A percentile compares a stretch with the other conserved stretches of the same genome.
These are phyloP conservation scores for Drosophila nigricruria DNA, from an alignment of 2,888 invertebrate genomes.

Conservation along the genomic window DNA sequence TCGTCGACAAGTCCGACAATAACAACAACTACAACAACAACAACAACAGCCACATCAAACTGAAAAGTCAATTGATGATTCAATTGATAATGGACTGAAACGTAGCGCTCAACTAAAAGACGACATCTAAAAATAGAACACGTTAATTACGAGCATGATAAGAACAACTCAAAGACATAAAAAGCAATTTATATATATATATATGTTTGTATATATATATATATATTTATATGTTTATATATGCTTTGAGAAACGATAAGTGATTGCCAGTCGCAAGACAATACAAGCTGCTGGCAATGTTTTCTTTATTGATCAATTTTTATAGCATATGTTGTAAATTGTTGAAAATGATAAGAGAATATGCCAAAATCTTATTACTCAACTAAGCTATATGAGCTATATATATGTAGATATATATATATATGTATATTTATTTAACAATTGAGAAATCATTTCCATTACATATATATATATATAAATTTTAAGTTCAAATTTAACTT, in stretches of 20 bases:
- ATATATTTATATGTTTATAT: neutral
- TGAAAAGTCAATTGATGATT: conserved; percentile 73
- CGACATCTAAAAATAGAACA: conserved; percentile 72
- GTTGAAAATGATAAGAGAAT: conserved; percentile 8
- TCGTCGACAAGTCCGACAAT: conserved; percentile 20
- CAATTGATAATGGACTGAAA: conserved; percentile 62
- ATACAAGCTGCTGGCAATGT: conserved; percentile 18
- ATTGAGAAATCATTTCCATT: too few species aligned
- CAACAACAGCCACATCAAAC: conserved; percentile 27
- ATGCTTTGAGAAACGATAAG: conserved; percentile 7
- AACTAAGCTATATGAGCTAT: neutral
- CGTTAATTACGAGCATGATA: conserved; percentile 69
- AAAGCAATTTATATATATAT: conserved; percentile 4
- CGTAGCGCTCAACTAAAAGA: conserved; percentile 45
- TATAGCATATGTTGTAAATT: conserved; percentile 21
- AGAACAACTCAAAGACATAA: conserved; percentile 39
- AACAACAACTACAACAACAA: conserved; percentile 16
- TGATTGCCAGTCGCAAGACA: conserved; percentile 30
- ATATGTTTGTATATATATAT: neutral
- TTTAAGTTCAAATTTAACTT: too few species aligned
- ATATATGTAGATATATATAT: neutral
- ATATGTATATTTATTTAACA: too few species aligned
- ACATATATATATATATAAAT: neutral
- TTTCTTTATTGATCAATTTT: conserved; percentile 18
- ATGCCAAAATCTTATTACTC: neutral